A percentile compares a stretch with the other conserved stretches of the same genome.
These are phyloP conservation scores for Rhingia rostrata DNA, from an alignment of 2,888 invertebrate genomes.

Conservation along the genomic window DNA sequence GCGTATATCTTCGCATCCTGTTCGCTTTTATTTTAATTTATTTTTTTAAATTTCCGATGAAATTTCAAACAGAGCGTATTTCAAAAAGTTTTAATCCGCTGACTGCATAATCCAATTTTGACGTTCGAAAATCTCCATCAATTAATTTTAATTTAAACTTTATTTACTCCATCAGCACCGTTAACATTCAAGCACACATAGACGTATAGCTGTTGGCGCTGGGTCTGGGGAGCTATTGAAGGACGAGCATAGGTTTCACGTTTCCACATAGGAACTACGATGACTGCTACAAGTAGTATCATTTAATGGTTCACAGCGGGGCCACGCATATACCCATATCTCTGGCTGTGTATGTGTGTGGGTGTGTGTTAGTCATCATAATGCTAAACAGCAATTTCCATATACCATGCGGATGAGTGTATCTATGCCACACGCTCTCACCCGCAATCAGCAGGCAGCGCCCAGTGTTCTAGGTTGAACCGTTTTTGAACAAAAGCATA, in stretches of 20 bases:
- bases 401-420: background rate
- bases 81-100: slow-evolving; percentile 64
- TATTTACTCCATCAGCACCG: slow-evolving; percentile 56
- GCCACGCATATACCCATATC: background rate
- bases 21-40: slow-evolving; percentile 27
- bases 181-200: background rate
- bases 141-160: slow-evolving; percentile 65
- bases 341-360: background rate
- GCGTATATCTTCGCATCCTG: background rate
- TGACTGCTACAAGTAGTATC: slow-evolving; percentile 53
- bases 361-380: slow-evolving; percentile 23
- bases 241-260: slow-evolving; percentile 4
- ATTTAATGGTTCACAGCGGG: slow-evolving; percentile 35
- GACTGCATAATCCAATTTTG: slow-evolving; percentile 65
- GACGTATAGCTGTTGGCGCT: background rate
- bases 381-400: slow-evolving; percentile 48
- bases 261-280: slow-evolving; percentile 22
- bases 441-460: slow-evolving; percentile 28
- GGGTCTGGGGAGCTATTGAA: background rate
- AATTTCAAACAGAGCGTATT: slow-evolving; percentile 51
- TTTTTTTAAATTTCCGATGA: slow-evolving; percentile 43
- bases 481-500: slow-evolving; percentile 60
- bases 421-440: background rate
- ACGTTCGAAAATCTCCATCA: slow-evolving; percentile 65
- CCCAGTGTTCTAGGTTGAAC: slow-evolving; percentile 43